These are phyloP conservation scores for Trichosurus vulpecula DNA, from an alignment of 2,797 vertebrate species.

Conservation along the genomic window DNA sequence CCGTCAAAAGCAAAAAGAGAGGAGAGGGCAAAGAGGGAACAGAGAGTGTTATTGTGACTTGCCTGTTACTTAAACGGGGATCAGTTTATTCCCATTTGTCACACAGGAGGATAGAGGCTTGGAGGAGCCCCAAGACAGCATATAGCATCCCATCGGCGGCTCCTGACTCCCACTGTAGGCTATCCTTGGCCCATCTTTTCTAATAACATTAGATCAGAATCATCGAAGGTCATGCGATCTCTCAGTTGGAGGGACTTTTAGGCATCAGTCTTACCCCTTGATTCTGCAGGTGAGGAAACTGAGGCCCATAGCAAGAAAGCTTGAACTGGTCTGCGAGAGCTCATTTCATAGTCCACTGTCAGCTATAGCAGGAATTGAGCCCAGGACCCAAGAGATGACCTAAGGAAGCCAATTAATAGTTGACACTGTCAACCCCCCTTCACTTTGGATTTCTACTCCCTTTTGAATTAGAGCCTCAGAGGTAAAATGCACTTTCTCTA, in stretches of 20 bases:
- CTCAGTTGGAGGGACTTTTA: not conserved
- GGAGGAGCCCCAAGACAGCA: not conserved
- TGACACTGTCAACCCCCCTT: not conserved
- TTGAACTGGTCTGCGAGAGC: not conserved
- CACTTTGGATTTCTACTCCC: not conserved
- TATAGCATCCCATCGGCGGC: not conserved
- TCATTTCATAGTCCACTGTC: not conserved
- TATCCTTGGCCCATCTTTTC: not conserved
- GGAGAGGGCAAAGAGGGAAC: not conserved
- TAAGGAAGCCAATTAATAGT: not conserved
- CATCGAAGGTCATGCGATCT: not conserved
- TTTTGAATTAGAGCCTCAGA: conserved; percentile 29
- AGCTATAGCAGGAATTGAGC: not conserved
- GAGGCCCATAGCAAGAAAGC: not conserved
- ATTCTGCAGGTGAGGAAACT: not conserved
- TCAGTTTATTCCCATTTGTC: not conserved
- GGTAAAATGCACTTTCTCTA: conserved; percentile 67
- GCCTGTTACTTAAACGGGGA: not conserved
- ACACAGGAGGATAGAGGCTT: not conserved
- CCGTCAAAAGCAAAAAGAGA: not conserved
- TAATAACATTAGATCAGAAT: not conserved
- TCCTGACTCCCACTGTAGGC: not conserved
- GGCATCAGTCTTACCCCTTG: not conserved
- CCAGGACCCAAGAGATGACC: not conserved
- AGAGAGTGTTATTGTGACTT: not conserved